phyloP scores from a whole-genome alignment of 2,113 vertebrate genomes.

The Silurus glanis region DNA sequence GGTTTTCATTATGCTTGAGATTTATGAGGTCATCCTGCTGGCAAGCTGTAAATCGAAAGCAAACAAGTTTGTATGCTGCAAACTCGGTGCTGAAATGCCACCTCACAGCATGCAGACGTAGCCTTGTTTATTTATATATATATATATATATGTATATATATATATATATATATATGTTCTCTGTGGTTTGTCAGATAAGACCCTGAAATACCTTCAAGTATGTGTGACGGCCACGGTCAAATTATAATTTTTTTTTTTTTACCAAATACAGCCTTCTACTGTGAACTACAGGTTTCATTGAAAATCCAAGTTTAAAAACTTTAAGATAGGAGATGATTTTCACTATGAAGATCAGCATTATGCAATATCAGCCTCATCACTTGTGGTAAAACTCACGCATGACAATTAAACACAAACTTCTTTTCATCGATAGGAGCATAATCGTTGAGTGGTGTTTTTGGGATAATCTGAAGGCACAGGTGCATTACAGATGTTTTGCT shows the following conservation, averaged over 20 bases:
- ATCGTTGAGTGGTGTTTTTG: neutral
- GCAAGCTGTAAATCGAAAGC: constrained; percentile 18
- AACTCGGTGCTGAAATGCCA: neutral
- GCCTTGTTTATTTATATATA: neutral
- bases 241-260: no score
- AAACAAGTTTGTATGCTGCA: constrained; percentile 11
- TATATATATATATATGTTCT: neutral
- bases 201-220: neutral
- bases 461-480: neutral
- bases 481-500: neutral
- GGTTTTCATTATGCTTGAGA: constrained; percentile 32
- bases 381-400: neutral
- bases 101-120: neutral
- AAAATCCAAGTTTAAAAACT: neutral
- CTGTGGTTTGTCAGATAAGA: neutral
- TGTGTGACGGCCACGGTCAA: neutral
- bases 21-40: constrained; percentile 32
- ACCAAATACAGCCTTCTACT: neutral
- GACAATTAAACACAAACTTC: neutral
- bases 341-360: neutral
- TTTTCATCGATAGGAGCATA: neutral
- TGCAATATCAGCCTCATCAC: neutral
- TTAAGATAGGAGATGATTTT: neutral
- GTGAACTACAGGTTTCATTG: neutral
- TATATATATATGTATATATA: no score